Evolutionary conservation across 1,140 invertebrate genomes (phyloP).

Genomic region (Heliothis virescens): DNA sequence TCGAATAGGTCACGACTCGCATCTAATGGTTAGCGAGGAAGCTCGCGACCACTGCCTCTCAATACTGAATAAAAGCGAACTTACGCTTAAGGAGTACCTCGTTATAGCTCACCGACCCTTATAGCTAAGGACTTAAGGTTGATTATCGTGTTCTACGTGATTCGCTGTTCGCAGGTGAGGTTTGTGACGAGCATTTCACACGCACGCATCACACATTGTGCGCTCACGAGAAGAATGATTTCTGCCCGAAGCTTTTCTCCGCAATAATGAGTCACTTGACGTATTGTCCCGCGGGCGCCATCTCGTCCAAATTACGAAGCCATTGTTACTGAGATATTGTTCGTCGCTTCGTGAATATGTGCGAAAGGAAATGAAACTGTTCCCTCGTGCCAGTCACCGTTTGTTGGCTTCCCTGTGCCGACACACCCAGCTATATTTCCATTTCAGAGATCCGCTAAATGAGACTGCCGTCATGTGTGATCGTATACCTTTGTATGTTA

Average conservation of each 20-base stretch:
- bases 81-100: background rate
- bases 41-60: slow-evolving; percentile 30
- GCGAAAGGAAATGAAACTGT: slow-evolving; percentile 81
- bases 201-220: slow-evolving; percentile 67
- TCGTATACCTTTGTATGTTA: slow-evolving; percentile 35
- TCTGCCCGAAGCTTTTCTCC: slow-evolving; percentile 76
- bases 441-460: slow-evolving; percentile 50
- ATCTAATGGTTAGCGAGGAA: slow-evolving; percentile 34
- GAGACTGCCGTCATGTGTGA: slow-evolving; percentile 42
- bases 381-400: slow-evolving; percentile 64
- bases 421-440: slow-evolving; percentile 57
- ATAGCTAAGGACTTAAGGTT: background rate
- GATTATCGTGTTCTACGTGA: background rate
- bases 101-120: slow-evolving; percentile 1
- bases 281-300: slow-evolving; percentile 78
- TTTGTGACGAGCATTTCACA: slow-evolving; percentile 45
- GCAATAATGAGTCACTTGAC: slow-evolving; percentile 84
- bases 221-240: slow-evolving; percentile 68
- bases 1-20: slow-evolving; percentile 32
- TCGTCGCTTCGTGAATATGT: slow-evolving; percentile 79
- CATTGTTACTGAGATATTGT: slow-evolving; percentile 82
- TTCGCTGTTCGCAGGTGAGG: background rate
- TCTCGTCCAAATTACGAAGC: slow-evolving; percentile 82
- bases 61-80: slow-evolving; percentile 45
- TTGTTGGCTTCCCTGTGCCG: slow-evolving; percentile 63